Conservation (phyloP, 2,797 vertebrate genomes). For the Dendrocincla fuliginosa region DNA sequence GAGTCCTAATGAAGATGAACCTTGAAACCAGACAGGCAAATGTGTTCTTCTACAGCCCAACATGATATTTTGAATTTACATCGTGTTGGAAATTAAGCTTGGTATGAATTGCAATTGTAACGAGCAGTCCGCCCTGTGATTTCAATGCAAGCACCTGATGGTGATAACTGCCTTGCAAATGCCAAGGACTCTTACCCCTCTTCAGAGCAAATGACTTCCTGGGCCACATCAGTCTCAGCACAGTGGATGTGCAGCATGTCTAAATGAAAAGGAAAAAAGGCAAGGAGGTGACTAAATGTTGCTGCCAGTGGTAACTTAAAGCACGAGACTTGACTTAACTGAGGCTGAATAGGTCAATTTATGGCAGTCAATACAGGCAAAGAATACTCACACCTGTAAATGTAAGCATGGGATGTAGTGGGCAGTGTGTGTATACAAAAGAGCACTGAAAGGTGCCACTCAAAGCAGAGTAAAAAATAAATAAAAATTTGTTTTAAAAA, state of each 20-base stretch:
- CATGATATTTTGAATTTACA: neutral
- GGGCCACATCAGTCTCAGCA: neutral
- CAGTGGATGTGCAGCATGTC: neutral
- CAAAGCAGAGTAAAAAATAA: neutral
- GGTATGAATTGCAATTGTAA: constrained; percentile 14
- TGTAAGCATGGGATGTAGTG: neutral
- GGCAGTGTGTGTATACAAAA: neutral
- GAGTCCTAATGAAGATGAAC: constrained; percentile 42
- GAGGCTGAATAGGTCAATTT: neutral
- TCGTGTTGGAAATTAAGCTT: constrained; percentile 1
- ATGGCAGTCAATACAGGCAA: neutral
- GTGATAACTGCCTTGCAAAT: constrained; percentile 1
- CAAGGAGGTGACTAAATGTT: neutral
- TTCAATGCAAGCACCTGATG: neutral
- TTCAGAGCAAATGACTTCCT: neutral
- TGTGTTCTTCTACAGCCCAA: neutral
- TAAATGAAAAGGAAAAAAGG: neutral
- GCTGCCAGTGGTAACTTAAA: neutral
- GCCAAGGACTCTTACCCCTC: neutral
- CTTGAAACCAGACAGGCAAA: constrained; percentile 2
- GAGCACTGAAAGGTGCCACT: neutral
- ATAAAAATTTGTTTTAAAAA: neutral
- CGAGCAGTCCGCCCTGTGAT: neutral
- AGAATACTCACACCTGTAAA: neutral
- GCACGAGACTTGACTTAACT: neutral